These are phyloP conservation scores for Periplaneta americana DNA, from an alignment of 1,140 invertebrate genomes.

Conservation along the genomic window DNA sequence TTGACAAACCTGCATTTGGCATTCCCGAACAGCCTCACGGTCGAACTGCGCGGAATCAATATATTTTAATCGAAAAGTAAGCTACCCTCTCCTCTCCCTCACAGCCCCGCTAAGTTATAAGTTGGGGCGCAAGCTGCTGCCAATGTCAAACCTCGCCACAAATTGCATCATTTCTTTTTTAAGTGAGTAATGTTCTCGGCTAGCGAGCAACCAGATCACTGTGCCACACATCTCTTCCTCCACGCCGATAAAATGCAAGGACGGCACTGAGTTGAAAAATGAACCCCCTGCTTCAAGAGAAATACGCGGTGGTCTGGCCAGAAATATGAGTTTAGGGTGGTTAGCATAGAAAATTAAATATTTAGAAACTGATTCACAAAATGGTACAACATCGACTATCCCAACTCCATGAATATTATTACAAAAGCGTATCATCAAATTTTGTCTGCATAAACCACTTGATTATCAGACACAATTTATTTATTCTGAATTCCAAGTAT, in stretches of 20 bases:
- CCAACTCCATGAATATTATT: too few relatives aligned
- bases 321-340: too few relatives aligned
- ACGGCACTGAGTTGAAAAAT: not conserved
- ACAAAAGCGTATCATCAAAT: too few relatives aligned
- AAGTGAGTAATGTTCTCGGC: not conserved
- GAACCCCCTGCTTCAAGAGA: not conserved
- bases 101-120: not conserved
- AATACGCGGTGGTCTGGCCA: too few relatives aligned
- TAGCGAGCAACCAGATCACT: not conserved
- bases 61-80: not conserved
- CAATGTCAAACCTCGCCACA: not conserved
- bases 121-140: not conserved
- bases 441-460: too few relatives aligned
- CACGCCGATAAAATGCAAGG: not conserved
- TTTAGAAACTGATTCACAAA: too few relatives aligned
- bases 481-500: too few relatives aligned
- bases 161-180: not conserved
- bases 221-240: not conserved
- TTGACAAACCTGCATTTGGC: too few relatives aligned
- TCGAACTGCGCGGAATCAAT: not conserved
- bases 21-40: too few relatives aligned
- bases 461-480: too few relatives aligned
- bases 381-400: too few relatives aligned
- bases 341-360: too few relatives aligned
- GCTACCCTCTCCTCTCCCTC: not conserved